Evolutionary conservation across 53 echinoderm and acorn worm genomes (phyloP), one percentile per base, ranked within the genome.

Genomic region (Paracentrotus lividus): DNA sequence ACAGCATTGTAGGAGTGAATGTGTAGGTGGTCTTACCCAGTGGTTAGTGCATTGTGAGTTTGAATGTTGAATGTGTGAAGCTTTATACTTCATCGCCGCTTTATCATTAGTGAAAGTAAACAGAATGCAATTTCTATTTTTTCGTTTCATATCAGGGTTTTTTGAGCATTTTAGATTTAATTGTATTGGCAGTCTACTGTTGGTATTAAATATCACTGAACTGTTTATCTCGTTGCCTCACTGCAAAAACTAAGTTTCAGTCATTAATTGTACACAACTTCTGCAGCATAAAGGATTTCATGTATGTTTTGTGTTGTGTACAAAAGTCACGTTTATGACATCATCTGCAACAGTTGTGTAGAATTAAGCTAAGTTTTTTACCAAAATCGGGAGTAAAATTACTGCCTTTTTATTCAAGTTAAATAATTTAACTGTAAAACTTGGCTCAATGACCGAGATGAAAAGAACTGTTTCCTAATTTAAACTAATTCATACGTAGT

Each of bases 91-190:
- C 55, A 64, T 89, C 16, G 21, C 65, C 24, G 42, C 65, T 65
- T 89, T 23, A 89, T 64, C 23, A 49, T 87, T 87, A 56, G 56
- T 56, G 21, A 36, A 26, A 49, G 81, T 10, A 47, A 47, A 47
- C 81, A 45, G 81, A 81, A 49, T 81, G 81, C 81, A 81, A 45
- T 81, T 75, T 69, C n/a, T 81, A 81, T 81, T n/a, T n/a, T n/a
- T n/a, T n/a, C n/a, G n/a, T n/a, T 49, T 81, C 3, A 47, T 47
- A 26, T 81, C 47, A 47, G 81, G 81, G 81, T 45, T 67, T n/a
- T 81, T 45, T 81, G 81, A 47, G 47, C 26, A 40, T 38, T 36
- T 16, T 36, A 81, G 81, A 81, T 81, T n/a, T 86, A 21, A 56
- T 86, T 86, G 56, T 54, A 56, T 49, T 34, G 56, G 34, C 86